phyloP scores from a whole-genome alignment of 2,113 vertebrate genomes.

The Theristicus caerulescens region DNA sequence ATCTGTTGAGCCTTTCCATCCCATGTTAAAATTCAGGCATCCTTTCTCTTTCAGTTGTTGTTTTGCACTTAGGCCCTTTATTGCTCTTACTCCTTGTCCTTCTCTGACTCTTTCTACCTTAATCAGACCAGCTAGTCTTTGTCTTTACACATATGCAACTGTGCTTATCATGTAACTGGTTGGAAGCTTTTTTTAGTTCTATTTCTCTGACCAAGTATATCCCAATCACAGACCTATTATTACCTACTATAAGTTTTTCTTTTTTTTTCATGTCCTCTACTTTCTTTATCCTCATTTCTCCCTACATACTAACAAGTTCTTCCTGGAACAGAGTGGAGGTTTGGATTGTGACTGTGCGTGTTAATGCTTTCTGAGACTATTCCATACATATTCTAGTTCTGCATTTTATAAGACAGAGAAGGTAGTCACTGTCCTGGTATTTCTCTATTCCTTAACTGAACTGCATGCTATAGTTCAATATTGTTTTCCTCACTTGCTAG shows the following conservation, averaged over 20 bases:
- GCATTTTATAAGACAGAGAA: background rate
- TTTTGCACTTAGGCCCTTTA: background rate
- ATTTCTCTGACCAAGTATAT: background rate
- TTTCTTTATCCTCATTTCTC: background rate
- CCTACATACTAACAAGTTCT: background rate
- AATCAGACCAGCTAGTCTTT: background rate
- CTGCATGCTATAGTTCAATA: background rate
- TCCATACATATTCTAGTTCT: background rate
- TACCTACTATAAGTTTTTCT: background rate
- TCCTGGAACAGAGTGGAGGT: background rate
- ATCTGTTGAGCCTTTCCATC: background rate
- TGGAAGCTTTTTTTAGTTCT: background rate
- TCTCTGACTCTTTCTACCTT: background rate
- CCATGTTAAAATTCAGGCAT: background rate
- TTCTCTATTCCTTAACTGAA: background rate
- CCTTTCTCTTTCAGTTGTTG: background rate
- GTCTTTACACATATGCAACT: background rate
- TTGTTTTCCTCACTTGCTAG: background rate
- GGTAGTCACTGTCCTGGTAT: too few relatives aligned
- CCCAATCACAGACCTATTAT: background rate
- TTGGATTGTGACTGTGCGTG: background rate
- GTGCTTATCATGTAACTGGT: background rate
- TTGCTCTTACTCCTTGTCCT: background rate
- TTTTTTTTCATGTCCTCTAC: background rate
- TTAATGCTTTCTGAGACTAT: background rate